Percentiles rank a stretch among this genome's conserved stretches.
These are phyloP conservation scores for Danaus plexippus DNA, from an alignment of 1,140 invertebrate species.

Conservation along the genomic window DNA sequence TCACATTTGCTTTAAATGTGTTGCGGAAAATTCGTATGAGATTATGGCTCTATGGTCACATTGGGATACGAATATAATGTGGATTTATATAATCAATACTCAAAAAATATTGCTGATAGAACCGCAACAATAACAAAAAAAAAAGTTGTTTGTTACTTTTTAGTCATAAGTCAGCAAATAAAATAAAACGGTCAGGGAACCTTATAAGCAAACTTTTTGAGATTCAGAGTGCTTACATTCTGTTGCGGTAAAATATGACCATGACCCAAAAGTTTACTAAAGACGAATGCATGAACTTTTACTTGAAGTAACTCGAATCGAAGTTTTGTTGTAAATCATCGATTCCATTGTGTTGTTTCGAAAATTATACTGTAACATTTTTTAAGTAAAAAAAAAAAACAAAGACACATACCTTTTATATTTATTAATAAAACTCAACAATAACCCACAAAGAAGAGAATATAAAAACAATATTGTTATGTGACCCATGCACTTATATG, in stretches of 20 bases:
- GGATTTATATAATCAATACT: no score
- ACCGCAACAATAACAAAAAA: no score
- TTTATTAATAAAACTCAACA: slow-evolving; percentile 68
- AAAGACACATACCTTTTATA: slow-evolving; percentile 14
- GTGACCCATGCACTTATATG: slow-evolving; percentile 38
- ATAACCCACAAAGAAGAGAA: slow-evolving; percentile 52
- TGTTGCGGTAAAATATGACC: slow-evolving; percentile 11
- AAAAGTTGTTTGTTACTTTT: no score
- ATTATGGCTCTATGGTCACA: no score
- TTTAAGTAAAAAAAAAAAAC: slow-evolving; percentile 7
- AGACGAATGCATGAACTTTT: slow-evolving; percentile 14
- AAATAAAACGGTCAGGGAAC: slow-evolving; percentile 6
- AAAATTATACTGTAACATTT: no score
- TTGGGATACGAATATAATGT: no score
- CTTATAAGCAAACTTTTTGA: slow-evolving; percentile 13
- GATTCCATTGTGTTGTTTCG: slow-evolving; percentile 1
- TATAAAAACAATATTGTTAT: slow-evolving; percentile 38
- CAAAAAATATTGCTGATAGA: no score
- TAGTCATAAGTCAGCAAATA: slow-evolving; percentile 1
- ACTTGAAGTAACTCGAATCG: slow-evolving; percentile 1
- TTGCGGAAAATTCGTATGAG: no score
- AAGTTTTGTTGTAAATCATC: background rate
- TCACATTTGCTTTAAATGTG: background rate
- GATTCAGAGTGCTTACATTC: slow-evolving; percentile 11
- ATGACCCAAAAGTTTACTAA: slow-evolving; percentile 12